phyloP scores from a whole-genome alignment of 1,140 invertebrate genomes.

The Drosophila equinoxialis region DNA sequence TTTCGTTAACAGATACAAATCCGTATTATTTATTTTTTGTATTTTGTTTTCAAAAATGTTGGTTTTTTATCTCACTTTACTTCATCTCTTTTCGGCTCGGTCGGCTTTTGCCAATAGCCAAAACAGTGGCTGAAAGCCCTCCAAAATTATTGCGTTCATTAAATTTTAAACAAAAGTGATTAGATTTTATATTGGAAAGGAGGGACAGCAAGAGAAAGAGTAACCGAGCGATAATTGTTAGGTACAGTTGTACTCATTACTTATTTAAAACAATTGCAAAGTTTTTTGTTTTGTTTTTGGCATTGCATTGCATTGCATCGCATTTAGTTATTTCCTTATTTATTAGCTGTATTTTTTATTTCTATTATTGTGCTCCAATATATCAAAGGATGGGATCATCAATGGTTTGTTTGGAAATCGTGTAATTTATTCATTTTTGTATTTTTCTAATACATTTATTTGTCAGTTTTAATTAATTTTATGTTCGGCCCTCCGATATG shows the following conservation, averaged over 20 bases:
- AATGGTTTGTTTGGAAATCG: slow-evolving; percentile 38
- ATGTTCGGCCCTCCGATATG: neutral
- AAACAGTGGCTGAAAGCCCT: slow-evolving; percentile 56
- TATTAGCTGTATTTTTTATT: slow-evolving; percentile 56
- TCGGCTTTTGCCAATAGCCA: slow-evolving; percentile 62
- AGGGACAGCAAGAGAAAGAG: slow-evolving; percentile 24
- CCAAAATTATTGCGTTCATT: slow-evolving; percentile 79
- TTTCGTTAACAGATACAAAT: slow-evolving; percentile 67
- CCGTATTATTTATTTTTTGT: slow-evolving; percentile 72
- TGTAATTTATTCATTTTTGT: slow-evolving; percentile 53
- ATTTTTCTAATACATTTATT: slow-evolving; percentile 41
- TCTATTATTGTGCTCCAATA: slow-evolving; percentile 13
- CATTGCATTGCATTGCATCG: slow-evolving; percentile 21
- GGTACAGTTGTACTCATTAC: slow-evolving; percentile 72
- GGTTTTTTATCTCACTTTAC: slow-evolving; percentile 50
- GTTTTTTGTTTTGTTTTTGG: slow-evolving; percentile 30
- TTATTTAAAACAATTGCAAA: slow-evolving; percentile 73
- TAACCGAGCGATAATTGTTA: slow-evolving; percentile 18
- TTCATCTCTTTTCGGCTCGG: slow-evolving; percentile 11
- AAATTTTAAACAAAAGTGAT: slow-evolving; percentile 82
- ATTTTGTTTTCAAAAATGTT: slow-evolving; percentile 51
- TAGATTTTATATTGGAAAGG: slow-evolving; percentile 76
- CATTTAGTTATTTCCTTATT: slow-evolving; percentile 61
- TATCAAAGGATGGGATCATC: slow-evolving; percentile 64
- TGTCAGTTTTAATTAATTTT: slow-evolving; percentile 69